Base-by-base conservation (phyloP, 2,888 invertebrate genomes). In the Archips xylosteana region DNA sequence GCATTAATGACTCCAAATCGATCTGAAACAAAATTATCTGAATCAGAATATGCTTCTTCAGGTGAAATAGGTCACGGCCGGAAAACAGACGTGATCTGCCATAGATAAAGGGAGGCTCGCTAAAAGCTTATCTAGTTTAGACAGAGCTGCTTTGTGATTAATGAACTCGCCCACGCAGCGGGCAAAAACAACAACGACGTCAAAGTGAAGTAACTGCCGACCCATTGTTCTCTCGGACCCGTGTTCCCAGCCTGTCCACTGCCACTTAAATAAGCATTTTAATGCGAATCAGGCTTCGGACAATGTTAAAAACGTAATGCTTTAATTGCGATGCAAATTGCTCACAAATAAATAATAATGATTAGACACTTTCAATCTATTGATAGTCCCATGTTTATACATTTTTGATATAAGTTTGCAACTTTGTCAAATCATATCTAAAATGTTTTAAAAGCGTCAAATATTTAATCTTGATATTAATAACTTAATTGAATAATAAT, bases 71-170 rank as follows among this genome's bases (percentile, higher is more conserved):
- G 78, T 75, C 71, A 75, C 78, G 76, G 57, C 32, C 57, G 76
- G 81, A 81, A 82, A 80, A 79, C 79, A 81, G 78, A 78, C 75
- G 78, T 75, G 81, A 81, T 81, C 76, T 77, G 77, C 76, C 80
- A 82, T 82, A 87, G 84, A 88, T 89, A 87, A 87, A 86, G 83
- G 84, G 82, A 71, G 81, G 81, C 81, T 82, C 77, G 82, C 83
- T 86, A 82, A 85, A 83, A 87, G 89, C 87, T 87, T 88, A 88
- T 88, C 88, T 86, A 86, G 86, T 84, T 82, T 80, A 78, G 86
- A 86, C 81, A 78, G 87, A 85, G 86, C 84, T 87, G 87, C 88
- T 88, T 88, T 86, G 89, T 92, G 92, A 93, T 92, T 92, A 93
- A 93, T 92, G 92, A 87, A 89, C 86, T 86, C 82, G 87, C 83